Conservation (phyloP, 2,888 invertebrate species). For the Drosophila testacea region DNA sequence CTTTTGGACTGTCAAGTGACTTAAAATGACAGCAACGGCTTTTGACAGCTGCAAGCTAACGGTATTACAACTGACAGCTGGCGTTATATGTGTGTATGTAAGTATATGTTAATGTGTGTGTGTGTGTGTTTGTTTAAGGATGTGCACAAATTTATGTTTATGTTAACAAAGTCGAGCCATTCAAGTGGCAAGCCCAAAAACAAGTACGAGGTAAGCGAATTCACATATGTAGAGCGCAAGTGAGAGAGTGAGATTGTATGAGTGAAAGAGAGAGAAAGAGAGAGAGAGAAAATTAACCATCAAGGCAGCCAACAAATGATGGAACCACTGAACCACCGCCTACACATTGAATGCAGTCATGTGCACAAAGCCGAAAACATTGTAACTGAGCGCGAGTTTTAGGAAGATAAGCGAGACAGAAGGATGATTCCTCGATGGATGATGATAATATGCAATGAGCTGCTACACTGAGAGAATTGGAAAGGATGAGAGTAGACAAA, state of each 20-base stretch:
- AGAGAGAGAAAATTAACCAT: not conserved
- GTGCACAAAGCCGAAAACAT: slow-evolving; percentile 72
- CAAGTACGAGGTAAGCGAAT: slow-evolving; percentile 46
- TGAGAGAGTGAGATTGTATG: not conserved
- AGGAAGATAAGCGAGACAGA: slow-evolving; percentile 50
- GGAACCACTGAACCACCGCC: slow-evolving; percentile 15
- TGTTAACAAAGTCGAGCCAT: slow-evolving; percentile 77
- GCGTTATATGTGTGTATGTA: slow-evolving; percentile 34
- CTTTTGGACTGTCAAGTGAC: slow-evolving; percentile 65
- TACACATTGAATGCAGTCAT: slow-evolving; percentile 69
- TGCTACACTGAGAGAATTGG: not conserved
- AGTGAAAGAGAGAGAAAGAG: not conserved
- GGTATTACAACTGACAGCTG: slow-evolving; percentile 77
- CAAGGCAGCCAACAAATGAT: not conserved
- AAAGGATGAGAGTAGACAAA: not conserved
- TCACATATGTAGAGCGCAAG: not conserved
- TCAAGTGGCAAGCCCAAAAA: slow-evolving; percentile 78
- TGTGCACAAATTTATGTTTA: slow-evolving; percentile 73
- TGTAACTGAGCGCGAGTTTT: slow-evolving; percentile 64
- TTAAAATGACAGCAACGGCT: slow-evolving; percentile 71
- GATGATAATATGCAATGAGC: not conserved
- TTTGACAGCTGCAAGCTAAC: slow-evolving; percentile 75
- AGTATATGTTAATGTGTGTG: slow-evolving; percentile 9
- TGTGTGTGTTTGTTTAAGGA: slow-evolving; percentile 40
- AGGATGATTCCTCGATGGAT: not conserved